Evolutionary conservation across 2,113 vertebrate species (phyloP), one percentile per base, ranked within the genome.

Genomic region (Microtus montanus): DNA sequence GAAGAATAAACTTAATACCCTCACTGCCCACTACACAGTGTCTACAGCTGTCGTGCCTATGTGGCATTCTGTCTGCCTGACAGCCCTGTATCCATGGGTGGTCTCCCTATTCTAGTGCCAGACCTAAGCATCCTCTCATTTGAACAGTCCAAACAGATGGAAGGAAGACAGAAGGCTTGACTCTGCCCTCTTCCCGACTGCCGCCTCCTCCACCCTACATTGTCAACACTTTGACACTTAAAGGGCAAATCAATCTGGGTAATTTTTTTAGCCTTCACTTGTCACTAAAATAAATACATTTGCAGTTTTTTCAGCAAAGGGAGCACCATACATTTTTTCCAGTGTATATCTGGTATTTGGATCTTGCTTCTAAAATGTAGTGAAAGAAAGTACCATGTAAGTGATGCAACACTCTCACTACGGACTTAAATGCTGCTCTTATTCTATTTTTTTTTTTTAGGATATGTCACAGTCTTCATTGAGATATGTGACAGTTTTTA

Each of bases 251-350:
- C 74, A 8, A 47, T 28, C 26, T 63, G 78, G 6, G 24, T 85
- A 47, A 7, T 7, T 54, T 78, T 90, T 61, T 35, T 68, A 68
- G 41, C 47, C 49, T 90, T 96, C 70, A 52, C n/a, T 80, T 91
- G 64, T 95, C 95, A 84, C 83, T 87, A 74, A 94, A 95, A 87
- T 91, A 95, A 91, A 64, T 94, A 54, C 14, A 74, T 96, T 89
- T 80, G 47, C 87, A 94, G 14, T 91, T 96, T 47, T 96, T 84
- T 75, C 88, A 79, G 73, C 77, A 74, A 77, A 87, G 79, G 63
- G 63, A 85, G 64, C 24, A 26, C 86, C 74, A 88, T 70, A 47
- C 63, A n/a, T 78, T 28, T 20, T 82, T 95, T 84, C 82, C 94
- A 61, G 41, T 70, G 61, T 66, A 11, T 89, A 75, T 61, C 88